Base-by-base conservation (phyloP, 2,797 vertebrate species). In the Scomberomorus guttatus region DNA sequence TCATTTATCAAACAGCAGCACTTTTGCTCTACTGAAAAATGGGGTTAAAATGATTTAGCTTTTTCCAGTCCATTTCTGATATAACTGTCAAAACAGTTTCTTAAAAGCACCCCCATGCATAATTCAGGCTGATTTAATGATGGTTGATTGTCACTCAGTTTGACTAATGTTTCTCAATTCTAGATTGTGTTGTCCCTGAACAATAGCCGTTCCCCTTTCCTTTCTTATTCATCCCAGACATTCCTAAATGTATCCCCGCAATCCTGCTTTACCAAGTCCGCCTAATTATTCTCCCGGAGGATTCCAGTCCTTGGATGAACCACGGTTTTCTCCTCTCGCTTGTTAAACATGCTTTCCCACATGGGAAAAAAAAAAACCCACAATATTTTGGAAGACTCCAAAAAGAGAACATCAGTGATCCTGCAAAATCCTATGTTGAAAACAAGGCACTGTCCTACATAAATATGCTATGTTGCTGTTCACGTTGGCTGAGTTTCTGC, bases 241-340 rank as follows among this genome's bases (percentile, higher is more conserved):
- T 83, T 84, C 67, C 72, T 63, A 55, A 84, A 79, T 76, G 18
- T 75, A 78, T 82, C 77, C 76, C 65, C 58, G 56, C 64, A 80
- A 76, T 88, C 72, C 79, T 66, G 69, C 79, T 86, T 69, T 56
- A 84, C 69, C 64, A 58, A 75, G 64, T 82, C 81, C 24, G 15
- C 62, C 27, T 87, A 90, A 90, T 87, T 74, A 82, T 71, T 68
- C 72, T 86, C 77, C 84, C 77, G 52, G 55, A 73, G 72, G 68
- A 83, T 46, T 63, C 20, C 18, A 69, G 83, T 84, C 75, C 88
- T 82, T 4, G 73, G 72, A 79, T 83, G 84, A 90, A 89, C 67
- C 62, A 12, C 2, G 59, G 48, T 51, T 82, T 82, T 77, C 58
- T 80, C 55, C 44, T 57, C 39, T 57, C 0, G 22, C 67, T 79